Evolutionary conservation across 1,140 invertebrate species (phyloP), one percentile per base, ranked within the genome.

Genomic region (Sogatella furcifera): DNA sequence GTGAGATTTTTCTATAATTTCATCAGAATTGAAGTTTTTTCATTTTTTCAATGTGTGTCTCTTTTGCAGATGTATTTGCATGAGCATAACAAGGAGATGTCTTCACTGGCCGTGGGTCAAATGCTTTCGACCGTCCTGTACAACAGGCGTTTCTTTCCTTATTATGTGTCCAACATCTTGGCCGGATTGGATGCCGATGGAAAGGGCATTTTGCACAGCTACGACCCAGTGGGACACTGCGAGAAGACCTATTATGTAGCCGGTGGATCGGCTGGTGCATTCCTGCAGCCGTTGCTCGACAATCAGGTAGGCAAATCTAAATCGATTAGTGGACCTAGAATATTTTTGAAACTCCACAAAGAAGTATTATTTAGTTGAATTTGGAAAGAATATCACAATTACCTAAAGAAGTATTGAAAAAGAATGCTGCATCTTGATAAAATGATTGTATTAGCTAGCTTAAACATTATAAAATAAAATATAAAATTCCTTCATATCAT

Each of bases 101-200:
- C 86, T 3, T 95, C 95, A 0, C 80, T 86, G 61, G 94, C 97
- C 11, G 81, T 92, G 14, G 92, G 96, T 14, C 94, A 98, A 74
- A 89, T 99, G 86, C 73, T 99, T 1, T 94, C 96, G 0, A 96
- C 90, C 6, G 89, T 97, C 80, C 77, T 99, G 60, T 99, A 99
- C 72, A 89, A 95, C 69, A 93, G 94, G 67, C 81, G 97, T 62
- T 99, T 99, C 73, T 99, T 99, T 74, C 97, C 97, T 0, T 99
- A 98, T 72, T 99, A 99, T 72, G 88, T 97, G 10, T 90, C 89
- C 31, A 98, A 97, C 72, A 85, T 99, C 31, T 74, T 99, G 55
- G 95, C 92, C 64, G 97, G 97, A 0, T 70, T 92, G 15, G 88
- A 92, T 73, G 77, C 78, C 67, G 80, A 90, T 69, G 95, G 95